A percentile compares a stretch with the other conserved stretches of the same genome.
Evolutionary conservation across 2,888 invertebrate species (phyloP).

Genomic region (Onthophagus sagittarius): DNA sequence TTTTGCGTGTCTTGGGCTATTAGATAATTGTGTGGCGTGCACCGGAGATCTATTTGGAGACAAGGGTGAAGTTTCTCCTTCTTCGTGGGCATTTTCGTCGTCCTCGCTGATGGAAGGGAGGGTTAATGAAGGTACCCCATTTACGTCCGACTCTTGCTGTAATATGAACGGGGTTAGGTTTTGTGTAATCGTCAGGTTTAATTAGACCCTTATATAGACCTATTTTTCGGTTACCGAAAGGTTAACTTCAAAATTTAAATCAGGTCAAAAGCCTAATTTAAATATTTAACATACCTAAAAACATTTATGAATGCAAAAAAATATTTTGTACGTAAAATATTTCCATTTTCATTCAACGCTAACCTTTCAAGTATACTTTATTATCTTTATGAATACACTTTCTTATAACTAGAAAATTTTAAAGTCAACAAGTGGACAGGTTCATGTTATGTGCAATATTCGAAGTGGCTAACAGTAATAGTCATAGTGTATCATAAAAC

Average conservation of each 20-base stretch:
- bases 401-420: too few species aligned
- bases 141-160: conserved; percentile 68
- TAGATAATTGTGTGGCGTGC: conserved; percentile 43
- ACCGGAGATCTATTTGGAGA: conserved; percentile 62
- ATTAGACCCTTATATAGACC: not conserved
- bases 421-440: too few species aligned
- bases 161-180: conserved; percentile 22
- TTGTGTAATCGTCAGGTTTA: not conserved
- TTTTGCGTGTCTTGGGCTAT: conserved; percentile 67
- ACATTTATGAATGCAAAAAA: too few species aligned
- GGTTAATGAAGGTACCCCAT: conserved; percentile 76
- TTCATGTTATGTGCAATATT: too few species aligned
- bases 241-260: not conserved
- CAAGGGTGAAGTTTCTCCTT: conserved; percentile 62
- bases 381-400: too few species aligned
- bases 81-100: conserved; percentile 80
- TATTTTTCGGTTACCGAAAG: not conserved
- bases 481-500: too few species aligned
- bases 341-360: too few species aligned
- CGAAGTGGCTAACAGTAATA: too few species aligned
- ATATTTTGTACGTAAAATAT: too few species aligned
- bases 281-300: too few species aligned
- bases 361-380: too few species aligned
- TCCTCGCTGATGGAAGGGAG: conserved; percentile 94
- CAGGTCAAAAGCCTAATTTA: not conserved